Evolutionary conservation across 2,888 invertebrate species (phyloP).

Genomic region (Alsophila aescularia): DNA sequence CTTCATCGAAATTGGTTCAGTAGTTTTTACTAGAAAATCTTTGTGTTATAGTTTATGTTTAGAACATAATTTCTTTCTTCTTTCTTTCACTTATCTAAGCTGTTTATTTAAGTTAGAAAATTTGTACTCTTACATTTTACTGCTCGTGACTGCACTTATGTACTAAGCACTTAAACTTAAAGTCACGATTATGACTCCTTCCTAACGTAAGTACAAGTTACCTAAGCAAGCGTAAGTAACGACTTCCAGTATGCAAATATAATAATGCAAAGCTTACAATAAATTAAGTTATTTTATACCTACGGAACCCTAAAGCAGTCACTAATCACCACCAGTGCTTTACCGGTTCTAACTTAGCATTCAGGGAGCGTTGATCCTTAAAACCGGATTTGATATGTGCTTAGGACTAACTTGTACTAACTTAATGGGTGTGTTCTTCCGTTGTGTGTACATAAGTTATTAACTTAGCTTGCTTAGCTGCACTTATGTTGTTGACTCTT

Average conservation of each 20-base stretch:
- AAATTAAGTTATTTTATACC: neutral
- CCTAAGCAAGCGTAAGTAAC: neutral
- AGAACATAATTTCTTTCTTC: too few species aligned
- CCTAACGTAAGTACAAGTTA: neutral
- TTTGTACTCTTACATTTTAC: too few species aligned
- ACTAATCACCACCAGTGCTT: neutral
- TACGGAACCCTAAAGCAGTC: neutral
- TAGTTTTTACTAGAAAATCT: too few species aligned
- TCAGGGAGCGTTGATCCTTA: slow-evolving; percentile 3
- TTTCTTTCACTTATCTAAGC: too few species aligned
- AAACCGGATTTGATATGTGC: neutral
- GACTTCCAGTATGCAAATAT: slow-evolving; percentile 7
- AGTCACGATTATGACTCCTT: neutral
- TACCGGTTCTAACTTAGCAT: neutral
- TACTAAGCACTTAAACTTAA: neutral
- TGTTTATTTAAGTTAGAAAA: too few species aligned
- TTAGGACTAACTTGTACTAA: neutral
- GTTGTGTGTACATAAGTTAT: too few species aligned
- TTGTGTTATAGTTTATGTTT: too few species aligned
- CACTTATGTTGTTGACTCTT: too few species aligned
- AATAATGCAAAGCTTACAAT: neutral
- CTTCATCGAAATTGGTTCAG: too few species aligned
- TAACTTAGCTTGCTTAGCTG: too few species aligned
- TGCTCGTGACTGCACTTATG: too few species aligned
- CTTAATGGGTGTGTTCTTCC: too few species aligned